A percentile compares a stretch with the other conserved stretches of the same genome.
Evolutionary conservation across 2,888 invertebrate species (phyloP).

Genomic region (Ectemnius lituratus): DNA sequence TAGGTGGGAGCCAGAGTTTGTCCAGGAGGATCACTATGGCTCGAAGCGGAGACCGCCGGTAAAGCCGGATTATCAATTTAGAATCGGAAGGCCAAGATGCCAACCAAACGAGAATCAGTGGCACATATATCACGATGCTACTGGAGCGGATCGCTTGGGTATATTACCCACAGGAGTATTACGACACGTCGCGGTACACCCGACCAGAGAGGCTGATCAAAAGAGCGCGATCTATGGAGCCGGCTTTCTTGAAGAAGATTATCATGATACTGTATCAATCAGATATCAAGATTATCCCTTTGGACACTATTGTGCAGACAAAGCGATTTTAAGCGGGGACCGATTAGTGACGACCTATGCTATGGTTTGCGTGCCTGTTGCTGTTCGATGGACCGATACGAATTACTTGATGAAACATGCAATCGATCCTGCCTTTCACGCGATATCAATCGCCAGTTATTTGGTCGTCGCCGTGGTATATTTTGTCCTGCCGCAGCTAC

Average conservation of each 20-base stretch:
- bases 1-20: conserved; percentile 70
- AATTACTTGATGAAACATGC: conserved; percentile 87
- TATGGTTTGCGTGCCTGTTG: conserved; percentile 86
- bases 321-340: conserved; percentile 80
- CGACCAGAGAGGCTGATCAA: conserved; percentile 76
- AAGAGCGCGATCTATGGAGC: conserved; percentile 57
- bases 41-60: conserved; percentile 20
- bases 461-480: conserved; percentile 88
- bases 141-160: conserved; percentile 68
- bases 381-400: conserved; percentile 86
- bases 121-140: conserved; percentile 70
- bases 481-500: conserved; percentile 89
- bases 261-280: conserved; percentile 64
- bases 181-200: conserved; percentile 83
- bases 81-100: conserved; percentile 70
- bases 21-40: conserved; percentile 47
- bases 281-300: conserved; percentile 84
- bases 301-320: conserved; percentile 90
- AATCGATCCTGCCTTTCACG: conserved; percentile 88
- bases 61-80: conserved; percentile 64
- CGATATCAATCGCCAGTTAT: conserved; percentile 85
- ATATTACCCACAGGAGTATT: conserved; percentile 86
- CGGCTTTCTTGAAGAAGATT: conserved; percentile 75
- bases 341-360: conserved; percentile 84
- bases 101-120: conserved; percentile 70